Evolutionary conservation across 2,113 vertebrate genomes (phyloP), one percentile per base, ranked within the genome.

Genomic region (Cyphomyrus plagiostoma): DNA sequence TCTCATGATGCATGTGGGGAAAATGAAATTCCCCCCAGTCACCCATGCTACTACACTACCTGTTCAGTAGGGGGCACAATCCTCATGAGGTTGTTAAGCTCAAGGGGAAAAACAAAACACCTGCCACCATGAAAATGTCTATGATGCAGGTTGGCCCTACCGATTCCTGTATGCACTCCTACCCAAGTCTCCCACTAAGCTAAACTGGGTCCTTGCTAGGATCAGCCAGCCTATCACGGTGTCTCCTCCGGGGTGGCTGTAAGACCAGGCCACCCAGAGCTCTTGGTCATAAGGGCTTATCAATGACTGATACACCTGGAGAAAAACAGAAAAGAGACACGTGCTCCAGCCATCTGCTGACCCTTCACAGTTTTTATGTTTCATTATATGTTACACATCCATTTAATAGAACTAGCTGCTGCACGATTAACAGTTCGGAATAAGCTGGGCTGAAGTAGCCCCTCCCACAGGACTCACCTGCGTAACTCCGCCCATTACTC

Each of bases 401-500:
- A 2, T 45, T 5, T 30, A 4, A 23, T 21, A 88, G 21, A 35
- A 39, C 23, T 26, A n/a, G 49, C 74, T 56, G 35, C 88, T 39
- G 70, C 21, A 52, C 13, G 3, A 17, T 30, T 13, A 7, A 42
- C 42, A 74, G 5, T 23, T 77, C 13, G 23, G 45, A 49, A 50
- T 42, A 26, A 48, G 62, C 35, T 5, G 17, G n/a, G 70, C 70
- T 82, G 49, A 62, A 48, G 95, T 95, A 91, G 95, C 95, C 90
- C 96, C 95, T 88, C 95, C 95, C 96, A 87, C 50, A 39, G 30
- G 13, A 3, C 93, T 92, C 83, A 98, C 98, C 98, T 92, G 98
- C 98, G 0, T 99, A 99, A 95, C 98, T 99, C 88, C 98, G 96
- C 48, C 98, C 98, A 0, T 98, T 99, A 95, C 97, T 97, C 98